phyloP scores from a whole-genome alignment of 2,888 invertebrate species.

The Hartigia nigra region DNA sequence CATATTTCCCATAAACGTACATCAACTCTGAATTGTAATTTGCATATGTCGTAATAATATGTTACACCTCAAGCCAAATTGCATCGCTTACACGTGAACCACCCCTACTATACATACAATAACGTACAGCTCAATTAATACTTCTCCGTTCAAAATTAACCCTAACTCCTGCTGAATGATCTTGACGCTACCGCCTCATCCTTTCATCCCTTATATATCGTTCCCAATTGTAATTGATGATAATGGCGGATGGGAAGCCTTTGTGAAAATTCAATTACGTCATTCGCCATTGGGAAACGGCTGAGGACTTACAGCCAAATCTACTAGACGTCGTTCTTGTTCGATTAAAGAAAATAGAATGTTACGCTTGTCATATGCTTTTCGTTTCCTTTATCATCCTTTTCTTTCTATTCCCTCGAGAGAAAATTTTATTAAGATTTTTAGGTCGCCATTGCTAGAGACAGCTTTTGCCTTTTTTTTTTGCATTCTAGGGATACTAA shows the following conservation, averaged over 20 bases:
- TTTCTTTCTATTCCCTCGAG: not conserved
- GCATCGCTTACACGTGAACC: conserved; percentile 51
- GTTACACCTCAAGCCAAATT: conserved; percentile 56
- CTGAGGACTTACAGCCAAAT: not conserved
- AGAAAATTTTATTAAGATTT: not conserved
- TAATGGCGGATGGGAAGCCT: not conserved
- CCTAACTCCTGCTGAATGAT: not conserved
- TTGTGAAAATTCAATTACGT: not conserved
- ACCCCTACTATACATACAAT: conserved; percentile 58
- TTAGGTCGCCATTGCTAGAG: not conserved
- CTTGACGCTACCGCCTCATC: not conserved
- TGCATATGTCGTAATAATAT: conserved; percentile 47
- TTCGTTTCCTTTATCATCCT: not conserved
- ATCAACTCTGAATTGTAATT: conserved; percentile 45
- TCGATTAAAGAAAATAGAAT: not conserved
- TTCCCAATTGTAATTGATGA: not conserved
- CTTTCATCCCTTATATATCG: not conserved
- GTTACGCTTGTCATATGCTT: not conserved
- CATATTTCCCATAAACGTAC: conserved; percentile 52
- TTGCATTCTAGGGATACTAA: not conserved
- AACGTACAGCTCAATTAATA: conserved; percentile 61
- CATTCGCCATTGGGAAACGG: not conserved
- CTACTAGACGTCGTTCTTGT: not conserved
- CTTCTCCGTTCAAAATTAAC: conserved; percentile 57
- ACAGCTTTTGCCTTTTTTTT: not conserved